Evolutionary conservation across 2,888 invertebrate genomes (phyloP), one percentile per base, ranked within the genome.

Genomic region (Argyra leucocephala): DNA sequence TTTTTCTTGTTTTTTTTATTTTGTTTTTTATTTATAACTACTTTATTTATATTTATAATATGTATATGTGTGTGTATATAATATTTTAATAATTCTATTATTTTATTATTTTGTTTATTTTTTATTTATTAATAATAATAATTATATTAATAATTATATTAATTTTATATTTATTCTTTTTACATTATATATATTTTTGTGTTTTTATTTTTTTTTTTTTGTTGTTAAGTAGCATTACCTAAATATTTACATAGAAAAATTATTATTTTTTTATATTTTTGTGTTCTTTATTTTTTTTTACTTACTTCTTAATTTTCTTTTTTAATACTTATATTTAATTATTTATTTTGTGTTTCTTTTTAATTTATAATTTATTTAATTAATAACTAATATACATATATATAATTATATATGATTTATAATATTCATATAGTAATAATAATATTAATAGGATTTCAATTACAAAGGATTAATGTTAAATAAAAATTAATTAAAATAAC

Each of bases 41-140:
- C 65, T 67, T 65, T 65, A 62, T 63, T 62, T 63, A 65, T 65
- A 67, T 67, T 64, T 48, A 48, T 48, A 18, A 48, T 37, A 37
- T 37, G 12, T 37, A 37, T 37, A 37, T 37, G 15, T 37, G 15
- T 15, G 12, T 37, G 37, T 37, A 37, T 37, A 37, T 37, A 37
- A 37, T 48, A 48, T 48, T 48, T 48, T 48, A 48, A 48, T 48
- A 48, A 48, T 48, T 48, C 18, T 48, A 48, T 48, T 48, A 48
- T 48, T 48, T 48, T 18, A 48, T 18, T 48, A 18, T 48, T 48
- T 12, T 48, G 12, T 37, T 48, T 15, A 15, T 48, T 9, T 48
- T 48, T n/a, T n/a, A 48, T 18, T 48, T 48, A 48, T 3, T 18
- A 5, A 18, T 48, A 18, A 48, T 48, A 48, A 48, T 48, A 15